Percentiles rank a stretch among this genome's conserved stretches.
Conservation (phyloP, 2,888 invertebrate species). For the Rhyacophila evoluta region DNA sequence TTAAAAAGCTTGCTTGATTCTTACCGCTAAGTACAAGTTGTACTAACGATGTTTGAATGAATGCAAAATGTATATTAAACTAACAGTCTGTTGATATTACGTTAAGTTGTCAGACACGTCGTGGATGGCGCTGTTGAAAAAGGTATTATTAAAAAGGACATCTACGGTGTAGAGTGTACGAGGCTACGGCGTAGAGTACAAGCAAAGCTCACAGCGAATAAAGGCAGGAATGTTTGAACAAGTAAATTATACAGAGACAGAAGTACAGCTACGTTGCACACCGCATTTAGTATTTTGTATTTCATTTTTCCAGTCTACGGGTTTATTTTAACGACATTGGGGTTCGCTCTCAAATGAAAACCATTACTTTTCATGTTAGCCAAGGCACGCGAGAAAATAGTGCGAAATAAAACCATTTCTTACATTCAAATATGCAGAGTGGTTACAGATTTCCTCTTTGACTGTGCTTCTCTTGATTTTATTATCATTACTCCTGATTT, state of each 20-base stretch:
- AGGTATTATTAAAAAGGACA: conserved; percentile 12
- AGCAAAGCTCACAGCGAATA: conserved; percentile 19
- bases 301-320: conserved; percentile 49
- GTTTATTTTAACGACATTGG: conserved; percentile 48
- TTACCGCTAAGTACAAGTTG: not conserved
- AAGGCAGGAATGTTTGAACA: conserved; percentile 45
- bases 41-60: not conserved
- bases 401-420: conserved; percentile 27
- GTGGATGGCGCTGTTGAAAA: not conserved
- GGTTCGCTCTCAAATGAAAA: conserved; percentile 42
- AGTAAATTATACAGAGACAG: conserved; percentile 42
- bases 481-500: not conserved
- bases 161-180: not conserved
- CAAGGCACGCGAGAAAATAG: conserved; percentile 38
- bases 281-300: conserved; percentile 46
- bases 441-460: conserved; percentile 19
- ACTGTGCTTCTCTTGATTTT: not conserved
- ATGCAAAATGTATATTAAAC: conserved; percentile 2
- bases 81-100: not conserved
- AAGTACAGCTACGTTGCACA: conserved; percentile 17
- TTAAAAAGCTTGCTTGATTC: too few relatives aligned
- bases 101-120: not conserved
- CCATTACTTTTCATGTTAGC: conserved; percentile 46
- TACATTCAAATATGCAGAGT: conserved; percentile 7
- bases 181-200: not conserved